Percentiles rank a stretch among this genome's conserved stretches.
phyloP scores from a whole-genome alignment of 2,797 vertebrate genomes.

The Sebastes itinus region DNA sequence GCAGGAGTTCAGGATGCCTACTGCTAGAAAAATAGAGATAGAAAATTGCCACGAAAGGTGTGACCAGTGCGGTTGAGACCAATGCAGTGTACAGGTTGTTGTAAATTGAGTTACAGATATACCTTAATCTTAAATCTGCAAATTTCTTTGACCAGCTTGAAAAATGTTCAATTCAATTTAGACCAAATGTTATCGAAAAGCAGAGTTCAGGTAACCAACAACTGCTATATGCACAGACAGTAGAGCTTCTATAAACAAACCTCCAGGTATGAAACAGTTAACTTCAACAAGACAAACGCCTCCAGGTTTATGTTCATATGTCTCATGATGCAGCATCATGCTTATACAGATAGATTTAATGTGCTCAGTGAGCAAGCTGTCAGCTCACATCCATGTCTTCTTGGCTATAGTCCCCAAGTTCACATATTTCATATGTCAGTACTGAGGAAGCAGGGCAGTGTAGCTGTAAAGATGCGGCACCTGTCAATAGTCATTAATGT shows the following conservation, averaged over 20 bases:
- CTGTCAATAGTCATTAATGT: conserved; percentile 43
- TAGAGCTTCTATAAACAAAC: not conserved
- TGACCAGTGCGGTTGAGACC: no score
- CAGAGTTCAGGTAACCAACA: not conserved
- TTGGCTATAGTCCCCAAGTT: not conserved
- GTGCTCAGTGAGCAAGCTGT: conserved; percentile 39
- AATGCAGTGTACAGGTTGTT: no score
- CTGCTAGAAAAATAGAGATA: not conserved
- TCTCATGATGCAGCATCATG: conserved; percentile 10
- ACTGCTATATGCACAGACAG: not conserved
- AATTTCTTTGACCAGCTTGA: no score
- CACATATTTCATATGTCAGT: conserved; percentile 39
- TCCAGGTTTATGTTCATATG: not conserved
- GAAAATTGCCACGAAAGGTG: not conserved
- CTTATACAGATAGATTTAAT: conserved; percentile 26
- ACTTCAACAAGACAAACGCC: not conserved
- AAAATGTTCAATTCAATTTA: not conserved
- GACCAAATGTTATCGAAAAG: not conserved
- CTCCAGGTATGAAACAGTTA: not conserved
- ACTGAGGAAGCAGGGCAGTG: conserved; percentile 12
- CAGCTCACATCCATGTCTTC: conserved; percentile 41
- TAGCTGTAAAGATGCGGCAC: conserved; percentile 23
- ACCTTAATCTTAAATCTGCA: no score
- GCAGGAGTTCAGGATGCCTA: no score
- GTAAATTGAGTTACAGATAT: rapidly evolving